These are phyloP conservation scores for Baryphthengus martii DNA, from an alignment of 2,113 vertebrate species.

Conservation along the genomic window DNA sequence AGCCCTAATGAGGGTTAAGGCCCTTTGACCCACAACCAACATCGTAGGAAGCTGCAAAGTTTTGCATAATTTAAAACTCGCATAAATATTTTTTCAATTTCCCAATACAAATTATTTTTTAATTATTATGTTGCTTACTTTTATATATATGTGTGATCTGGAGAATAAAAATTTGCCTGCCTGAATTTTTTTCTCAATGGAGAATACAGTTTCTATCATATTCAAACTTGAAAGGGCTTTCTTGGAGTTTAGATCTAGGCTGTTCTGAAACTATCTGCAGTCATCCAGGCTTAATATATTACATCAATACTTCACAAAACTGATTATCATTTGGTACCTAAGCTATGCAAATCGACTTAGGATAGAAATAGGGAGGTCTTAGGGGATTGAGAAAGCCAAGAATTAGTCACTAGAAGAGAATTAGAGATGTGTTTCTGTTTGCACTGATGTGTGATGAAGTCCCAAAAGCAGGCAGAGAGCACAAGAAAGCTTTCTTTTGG, in stretches of 20 bases:
- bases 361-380: slow-evolving; percentile 33
- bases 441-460: background rate
- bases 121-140: background rate
- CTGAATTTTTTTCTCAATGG: background rate
- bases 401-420: slow-evolving; percentile 27
- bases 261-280: background rate
- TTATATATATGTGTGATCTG: background rate
- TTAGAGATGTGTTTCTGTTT: slow-evolving; percentile 4
- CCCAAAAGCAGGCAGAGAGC: background rate
- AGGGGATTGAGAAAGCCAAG: background rate
- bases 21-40: background rate
- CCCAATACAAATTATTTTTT: background rate
- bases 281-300: background rate
- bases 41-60: background rate
- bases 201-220: background rate
- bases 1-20: background rate
- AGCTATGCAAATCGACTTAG: slow-evolving; percentile 43
- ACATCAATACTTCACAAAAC: slow-evolving; percentile 29
- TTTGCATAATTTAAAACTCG: background rate
- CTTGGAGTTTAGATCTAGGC: background rate
- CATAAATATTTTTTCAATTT: background rate
- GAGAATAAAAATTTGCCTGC: background rate
- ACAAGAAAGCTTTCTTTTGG: background rate
- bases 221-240: background rate
- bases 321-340: slow-evolving; percentile 33